Conservation (phyloP, 2,113 vertebrate species). For the Oryzias melastigma region DNA sequence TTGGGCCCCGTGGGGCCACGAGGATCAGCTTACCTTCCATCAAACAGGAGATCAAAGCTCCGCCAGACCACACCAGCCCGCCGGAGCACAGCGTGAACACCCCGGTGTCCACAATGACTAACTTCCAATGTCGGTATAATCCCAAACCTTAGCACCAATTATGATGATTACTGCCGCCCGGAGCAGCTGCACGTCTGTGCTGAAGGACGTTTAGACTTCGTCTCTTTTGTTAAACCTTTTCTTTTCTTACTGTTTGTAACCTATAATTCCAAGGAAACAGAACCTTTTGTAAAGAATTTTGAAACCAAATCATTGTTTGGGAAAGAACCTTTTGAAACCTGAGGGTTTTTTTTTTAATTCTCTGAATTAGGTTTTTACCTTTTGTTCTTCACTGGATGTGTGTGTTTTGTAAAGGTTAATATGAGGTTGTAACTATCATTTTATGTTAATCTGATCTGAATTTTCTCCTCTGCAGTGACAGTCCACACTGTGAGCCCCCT, state of each 20-base stretch:
- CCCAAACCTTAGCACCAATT: conserved; percentile 18
- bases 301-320: background rate
- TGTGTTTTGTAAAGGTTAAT: background rate
- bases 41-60: conserved; percentile 53
- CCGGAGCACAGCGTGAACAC: conserved; percentile 26
- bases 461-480: conserved; percentile 82
- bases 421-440: background rate
- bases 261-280: conserved; percentile 4
- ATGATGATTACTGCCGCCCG: conserved; percentile 32
- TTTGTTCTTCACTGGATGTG: background rate
- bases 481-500: conserved; percentile 89
- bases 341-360: background rate
- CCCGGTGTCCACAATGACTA: conserved; percentile 21
- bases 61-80: conserved; percentile 33
- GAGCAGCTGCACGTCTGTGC: conserved; percentile 7
- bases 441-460: background rate
- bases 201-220: conserved; percentile 4
- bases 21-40: conserved; percentile 65
- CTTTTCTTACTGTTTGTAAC: background rate
- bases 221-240: background rate
- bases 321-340: background rate
- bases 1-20: conserved; percentile 28
- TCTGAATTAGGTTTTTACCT: no score
- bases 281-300: background rate
- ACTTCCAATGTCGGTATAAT: conserved; percentile 36